Base-by-base conservation (phyloP, 2,797 vertebrate genomes). In the Lutjanus campechanus region DNA sequence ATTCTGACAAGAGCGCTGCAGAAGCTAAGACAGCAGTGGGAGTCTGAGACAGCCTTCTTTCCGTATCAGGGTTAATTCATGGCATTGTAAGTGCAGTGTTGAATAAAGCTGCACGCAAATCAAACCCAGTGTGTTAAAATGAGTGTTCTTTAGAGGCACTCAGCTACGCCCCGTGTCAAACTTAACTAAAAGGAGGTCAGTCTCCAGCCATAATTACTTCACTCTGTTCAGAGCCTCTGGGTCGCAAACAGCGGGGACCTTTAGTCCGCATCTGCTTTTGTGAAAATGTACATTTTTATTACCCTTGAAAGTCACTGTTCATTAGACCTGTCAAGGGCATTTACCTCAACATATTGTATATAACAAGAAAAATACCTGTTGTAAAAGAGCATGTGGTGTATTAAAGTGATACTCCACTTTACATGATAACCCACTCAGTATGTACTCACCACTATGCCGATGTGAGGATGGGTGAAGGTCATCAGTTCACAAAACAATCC, bases 161-260 rank as follows among this genome's bases (percentile, higher is more conserved):
- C 46, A 61, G 74, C 67, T 63, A 25, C 19, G 13, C 44, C 56
- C 56, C 7, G n/a, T 78, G 84, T 89, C 80, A 85, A 76, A 82
- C 67, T 69, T 67, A 62, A 79, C 68, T 73, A 74, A 88, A 88
- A 78, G 44, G 65, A 83, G 79, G 83, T 89, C 84, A 65, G 40
- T 76, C 60, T 64, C 7, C 2, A 73, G 68, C 70, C 84, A 29
- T 88, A 84, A 91, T 87, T 69, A 89, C 73, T 82, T 73, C 53
- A 67, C 54, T 56, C 67, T n/a, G 44, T 69, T 76, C 73, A 40
- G 47, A 76, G 62, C 56, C 36, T 69, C 58, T 69, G 73, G 19
- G 47, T 66, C 8, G 62, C 3, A 1, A 70, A 72, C 53, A 65
- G 17, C 0, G 6, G 73, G 1, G 56, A 84, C 66, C 61, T 78